phyloP scores from a whole-genome alignment of 2,888 invertebrate species.

The Tribolium freemani region DNA sequence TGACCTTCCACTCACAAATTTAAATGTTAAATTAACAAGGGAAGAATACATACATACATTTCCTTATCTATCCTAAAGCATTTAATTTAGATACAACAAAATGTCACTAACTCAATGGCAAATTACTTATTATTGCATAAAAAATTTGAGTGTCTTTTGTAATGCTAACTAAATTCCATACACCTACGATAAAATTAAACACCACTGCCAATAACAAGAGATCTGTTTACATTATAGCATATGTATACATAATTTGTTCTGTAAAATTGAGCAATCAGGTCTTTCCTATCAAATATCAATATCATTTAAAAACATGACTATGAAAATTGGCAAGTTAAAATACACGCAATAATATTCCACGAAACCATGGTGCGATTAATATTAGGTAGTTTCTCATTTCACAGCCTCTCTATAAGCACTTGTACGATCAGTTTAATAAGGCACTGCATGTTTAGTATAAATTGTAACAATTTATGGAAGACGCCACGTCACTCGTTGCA shows the following conservation, averaged over 20 bases:
- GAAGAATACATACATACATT: conserved; percentile 3
- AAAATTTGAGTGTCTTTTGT: background rate
- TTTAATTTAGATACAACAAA: conserved; percentile 9
- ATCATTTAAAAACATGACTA: conserved; percentile 15
- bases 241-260: conserved; percentile 26
- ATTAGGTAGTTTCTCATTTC: conserved; percentile 7
- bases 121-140: background rate
- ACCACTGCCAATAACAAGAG: conserved; percentile 4
- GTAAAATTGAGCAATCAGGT: conserved; percentile 44
- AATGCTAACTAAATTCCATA: background rate
- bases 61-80: background rate
- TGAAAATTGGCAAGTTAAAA: conserved; percentile 37
- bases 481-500: conserved; percentile 5
- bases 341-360: background rate
- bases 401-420: conserved; percentile 36
- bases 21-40: conserved; percentile 41
- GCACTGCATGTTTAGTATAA: conserved; percentile 28
- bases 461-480: conserved; percentile 20
- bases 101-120: conserved; percentile 11
- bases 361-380: conserved; percentile 2
- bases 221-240: background rate
- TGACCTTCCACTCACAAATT: conserved; percentile 30
- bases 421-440: conserved; percentile 5
- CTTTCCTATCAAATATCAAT: conserved; percentile 37
- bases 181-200: no score